Conservation (phyloP, 2,888 invertebrate genomes). For the Eugnorisma glareosa region DNA sequence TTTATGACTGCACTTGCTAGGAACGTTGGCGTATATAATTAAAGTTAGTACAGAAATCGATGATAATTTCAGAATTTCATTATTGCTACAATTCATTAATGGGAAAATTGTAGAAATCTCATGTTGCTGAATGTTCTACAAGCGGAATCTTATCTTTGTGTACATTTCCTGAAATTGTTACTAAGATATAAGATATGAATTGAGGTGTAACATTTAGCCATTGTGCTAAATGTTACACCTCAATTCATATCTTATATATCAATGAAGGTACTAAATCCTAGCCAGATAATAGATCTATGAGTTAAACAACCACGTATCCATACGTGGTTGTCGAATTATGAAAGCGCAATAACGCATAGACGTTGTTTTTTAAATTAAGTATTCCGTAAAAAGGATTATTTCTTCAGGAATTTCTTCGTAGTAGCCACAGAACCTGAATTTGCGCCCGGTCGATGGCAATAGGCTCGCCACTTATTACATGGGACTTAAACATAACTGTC, state of each 20-base stretch:
- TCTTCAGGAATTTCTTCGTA: background rate
- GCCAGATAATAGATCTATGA: background rate
- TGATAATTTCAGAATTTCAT: too few relatives aligned
- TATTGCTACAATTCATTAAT: background rate
- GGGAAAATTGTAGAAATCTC: background rate
- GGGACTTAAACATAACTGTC: too few relatives aligned
- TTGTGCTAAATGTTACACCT: too few relatives aligned
- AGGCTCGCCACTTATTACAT: too few relatives aligned
- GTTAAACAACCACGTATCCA: background rate
- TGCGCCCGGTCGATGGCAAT: too few relatives aligned
- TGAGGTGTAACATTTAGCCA: background rate
- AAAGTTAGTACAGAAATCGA: background rate
- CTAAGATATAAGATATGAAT: conserved; percentile 15
- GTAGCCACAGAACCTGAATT: too few relatives aligned
- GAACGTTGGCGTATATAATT: background rate
- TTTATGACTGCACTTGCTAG: background rate
- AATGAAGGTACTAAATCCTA: background rate
- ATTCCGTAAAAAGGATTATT: background rate
- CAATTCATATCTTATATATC: too few relatives aligned
- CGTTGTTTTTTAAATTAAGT: background rate
- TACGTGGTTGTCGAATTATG: background rate
- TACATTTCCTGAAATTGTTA: conserved; percentile 10
- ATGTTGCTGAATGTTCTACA: background rate
- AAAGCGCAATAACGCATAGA: background rate
- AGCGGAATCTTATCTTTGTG: background rate